Evolutionary conservation across 2,888 invertebrate genomes (phyloP).

Genomic region (Panopea generosa): DNA sequence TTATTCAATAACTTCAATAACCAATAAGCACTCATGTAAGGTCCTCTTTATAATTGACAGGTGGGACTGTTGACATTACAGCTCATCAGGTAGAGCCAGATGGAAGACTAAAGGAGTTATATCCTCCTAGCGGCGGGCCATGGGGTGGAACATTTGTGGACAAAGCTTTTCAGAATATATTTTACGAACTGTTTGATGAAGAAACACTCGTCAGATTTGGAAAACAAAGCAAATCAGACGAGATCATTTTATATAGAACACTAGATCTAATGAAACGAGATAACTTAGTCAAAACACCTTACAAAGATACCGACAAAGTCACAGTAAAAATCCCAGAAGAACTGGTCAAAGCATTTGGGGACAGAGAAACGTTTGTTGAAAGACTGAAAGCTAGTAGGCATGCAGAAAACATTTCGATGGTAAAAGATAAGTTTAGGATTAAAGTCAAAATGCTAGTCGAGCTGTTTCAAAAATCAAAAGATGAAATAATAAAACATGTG

Average conservation of each 20-base stretch:
- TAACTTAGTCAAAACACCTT: background rate
- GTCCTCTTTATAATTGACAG: too few species aligned
- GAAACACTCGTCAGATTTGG: conserved; percentile 5
- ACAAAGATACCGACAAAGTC: background rate
- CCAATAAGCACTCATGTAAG: too few species aligned
- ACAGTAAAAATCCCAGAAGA: background rate
- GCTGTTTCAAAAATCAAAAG: conserved; percentile 1
- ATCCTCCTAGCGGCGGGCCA: conserved; percentile 56
- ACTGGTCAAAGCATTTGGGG: conserved; percentile 4
- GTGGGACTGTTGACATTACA: conserved; percentile 66
- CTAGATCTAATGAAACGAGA: conserved; percentile 27
- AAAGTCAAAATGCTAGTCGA: background rate
- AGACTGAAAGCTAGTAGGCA: background rate
- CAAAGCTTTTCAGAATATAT: conserved; percentile 16
- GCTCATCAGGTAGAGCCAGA: conserved; percentile 46
- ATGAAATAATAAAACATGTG: background rate
- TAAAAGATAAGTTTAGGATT: background rate
- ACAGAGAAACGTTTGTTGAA: conserved; percentile 5
- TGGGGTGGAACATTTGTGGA: conserved; percentile 65
- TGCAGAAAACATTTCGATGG: background rate
- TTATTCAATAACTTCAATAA: background rate
- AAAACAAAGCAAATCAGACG: conserved; percentile 8
- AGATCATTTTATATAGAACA: conserved; percentile 3
- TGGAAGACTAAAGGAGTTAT: conserved; percentile 46
- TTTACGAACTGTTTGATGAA: background rate